A percentile compares a stretch with the other conserved stretches of the same genome.
Evolutionary conservation across 2,888 invertebrate species (phyloP).

Genomic region (Athalia circularis): DNA sequence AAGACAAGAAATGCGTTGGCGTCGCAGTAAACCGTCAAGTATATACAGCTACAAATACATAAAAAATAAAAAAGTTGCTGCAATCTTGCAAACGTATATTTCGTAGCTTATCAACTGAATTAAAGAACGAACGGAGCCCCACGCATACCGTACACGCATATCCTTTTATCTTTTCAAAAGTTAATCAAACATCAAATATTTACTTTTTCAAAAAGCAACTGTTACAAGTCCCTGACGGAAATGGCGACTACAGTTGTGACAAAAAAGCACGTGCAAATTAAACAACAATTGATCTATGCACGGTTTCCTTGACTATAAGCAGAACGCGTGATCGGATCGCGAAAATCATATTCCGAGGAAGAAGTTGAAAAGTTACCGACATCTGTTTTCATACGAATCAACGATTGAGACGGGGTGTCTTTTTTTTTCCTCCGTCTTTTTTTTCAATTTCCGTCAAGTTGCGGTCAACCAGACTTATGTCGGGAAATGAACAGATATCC

Average conservation of each 20-base stretch:
- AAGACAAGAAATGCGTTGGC: not conserved
- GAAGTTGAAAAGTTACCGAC: too few species aligned
- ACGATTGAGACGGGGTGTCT: too few species aligned
- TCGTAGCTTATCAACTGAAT: conserved; percentile 15
- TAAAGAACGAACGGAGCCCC: not conserved
- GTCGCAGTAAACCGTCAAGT: too few species aligned
- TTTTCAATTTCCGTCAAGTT: too few species aligned
- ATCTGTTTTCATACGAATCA: too few species aligned
- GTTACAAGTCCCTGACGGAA: conserved; percentile 29
- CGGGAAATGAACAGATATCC: too few species aligned
- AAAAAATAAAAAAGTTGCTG: not conserved
- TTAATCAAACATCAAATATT: conserved; percentile 39
- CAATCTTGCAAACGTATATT: conserved; percentile 28
- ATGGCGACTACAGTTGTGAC: not conserved
- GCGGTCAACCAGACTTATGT: too few species aligned
- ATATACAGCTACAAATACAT: not conserved
- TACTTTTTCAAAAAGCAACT: conserved; percentile 8
- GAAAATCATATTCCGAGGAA: too few species aligned
- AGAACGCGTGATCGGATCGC: too few species aligned
- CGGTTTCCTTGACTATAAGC: too few species aligned
- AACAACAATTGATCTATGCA: too few species aligned
- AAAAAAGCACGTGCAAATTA: conserved; percentile 29
- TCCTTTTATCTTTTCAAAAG: conserved; percentile 32
- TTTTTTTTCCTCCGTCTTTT: too few species aligned
- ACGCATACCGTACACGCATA: not conserved